A percentile compares a stretch with the other conserved stretches of the same genome.
Evolutionary conservation across 2,888 invertebrate genomes (phyloP).

Genomic region (Melolontha melolontha): DNA sequence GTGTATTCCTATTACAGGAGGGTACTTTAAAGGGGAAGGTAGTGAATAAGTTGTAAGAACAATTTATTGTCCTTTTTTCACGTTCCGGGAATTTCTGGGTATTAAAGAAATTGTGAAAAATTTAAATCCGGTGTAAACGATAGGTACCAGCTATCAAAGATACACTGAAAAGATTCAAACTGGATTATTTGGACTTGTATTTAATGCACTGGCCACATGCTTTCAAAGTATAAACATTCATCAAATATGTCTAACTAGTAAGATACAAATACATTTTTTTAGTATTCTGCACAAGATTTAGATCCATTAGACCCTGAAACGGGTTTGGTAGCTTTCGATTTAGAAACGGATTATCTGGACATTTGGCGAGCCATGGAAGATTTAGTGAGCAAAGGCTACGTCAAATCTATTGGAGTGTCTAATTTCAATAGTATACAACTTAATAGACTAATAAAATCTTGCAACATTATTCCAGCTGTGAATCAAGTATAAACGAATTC

Average conservation of each 20-base stretch:
- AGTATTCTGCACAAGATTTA: conserved; percentile 17
- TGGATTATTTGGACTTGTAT: conserved; percentile 70
- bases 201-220: conserved; percentile 69
- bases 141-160: conserved; percentile 60
- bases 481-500: conserved; percentile 68
- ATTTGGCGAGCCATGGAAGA: conserved; percentile 79
- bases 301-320: conserved; percentile 31
- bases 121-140: too few relatives aligned
- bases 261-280: conserved; percentile 46
- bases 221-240: conserved; percentile 47
- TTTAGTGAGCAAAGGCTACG: conserved; percentile 71
- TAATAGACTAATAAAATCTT: conserved; percentile 70
- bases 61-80: too few relatives aligned
- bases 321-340: conserved; percentile 41
- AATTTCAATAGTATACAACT: conserved; percentile 82
- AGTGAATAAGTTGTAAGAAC: too few relatives aligned
- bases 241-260: too few relatives aligned
- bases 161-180: conserved; percentile 67
- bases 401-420: conserved; percentile 78
- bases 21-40: too few relatives aligned
- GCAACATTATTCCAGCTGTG: conserved; percentile 71
- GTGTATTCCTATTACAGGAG: too few relatives aligned
- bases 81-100: too few relatives aligned
- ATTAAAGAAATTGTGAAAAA: too few relatives aligned
- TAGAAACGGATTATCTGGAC: conserved; percentile 75